Evolutionary conservation across 1,140 invertebrate species (phyloP).

Genomic region (Holcopasites calliopsidis): DNA sequence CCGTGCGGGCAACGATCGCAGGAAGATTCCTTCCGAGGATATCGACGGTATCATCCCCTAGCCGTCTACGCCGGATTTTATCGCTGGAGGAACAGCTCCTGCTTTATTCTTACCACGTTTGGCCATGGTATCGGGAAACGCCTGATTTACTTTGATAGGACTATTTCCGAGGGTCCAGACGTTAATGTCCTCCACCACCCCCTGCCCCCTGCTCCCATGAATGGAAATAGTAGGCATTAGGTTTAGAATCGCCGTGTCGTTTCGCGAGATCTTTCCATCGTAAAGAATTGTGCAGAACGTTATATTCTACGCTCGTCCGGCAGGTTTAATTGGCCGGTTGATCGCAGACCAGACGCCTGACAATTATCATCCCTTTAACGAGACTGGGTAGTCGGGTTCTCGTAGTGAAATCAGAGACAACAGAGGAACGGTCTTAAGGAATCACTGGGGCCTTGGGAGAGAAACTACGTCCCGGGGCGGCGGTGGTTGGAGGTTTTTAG

Average conservation of each 20-base stretch:
- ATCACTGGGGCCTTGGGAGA: not conserved
- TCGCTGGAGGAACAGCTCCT: conserved; percentile 23
- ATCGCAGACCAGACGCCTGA: not conserved
- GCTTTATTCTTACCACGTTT: conserved; percentile 24
- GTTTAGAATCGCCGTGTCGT: not conserved
- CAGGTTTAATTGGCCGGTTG: too few relatives aligned
- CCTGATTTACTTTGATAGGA: conserved; percentile 28
- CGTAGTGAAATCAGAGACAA: not conserved
- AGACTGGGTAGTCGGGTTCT: not conserved
- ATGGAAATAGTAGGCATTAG: too few relatives aligned
- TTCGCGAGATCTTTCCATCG: not conserved
- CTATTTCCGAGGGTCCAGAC: not conserved
- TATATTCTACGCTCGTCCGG: too few relatives aligned
- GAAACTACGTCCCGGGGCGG: conserved; percentile 2
- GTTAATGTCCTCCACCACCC: too few relatives aligned
- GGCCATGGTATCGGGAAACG: not conserved
- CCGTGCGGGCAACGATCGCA: conserved; percentile 16
- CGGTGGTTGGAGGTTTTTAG: conserved; percentile 48
- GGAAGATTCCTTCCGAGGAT: conserved; percentile 19
- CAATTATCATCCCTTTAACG: not conserved
- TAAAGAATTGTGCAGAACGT: too few relatives aligned
- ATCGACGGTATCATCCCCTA: conserved; percentile 6
- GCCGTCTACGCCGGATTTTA: conserved; percentile 29
- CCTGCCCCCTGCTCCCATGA: not conserved
- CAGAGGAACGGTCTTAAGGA: not conserved